Evolutionary conservation across 2,797 vertebrate genomes (phyloP).

Genomic region (Cryptoprocta ferox): DNA sequence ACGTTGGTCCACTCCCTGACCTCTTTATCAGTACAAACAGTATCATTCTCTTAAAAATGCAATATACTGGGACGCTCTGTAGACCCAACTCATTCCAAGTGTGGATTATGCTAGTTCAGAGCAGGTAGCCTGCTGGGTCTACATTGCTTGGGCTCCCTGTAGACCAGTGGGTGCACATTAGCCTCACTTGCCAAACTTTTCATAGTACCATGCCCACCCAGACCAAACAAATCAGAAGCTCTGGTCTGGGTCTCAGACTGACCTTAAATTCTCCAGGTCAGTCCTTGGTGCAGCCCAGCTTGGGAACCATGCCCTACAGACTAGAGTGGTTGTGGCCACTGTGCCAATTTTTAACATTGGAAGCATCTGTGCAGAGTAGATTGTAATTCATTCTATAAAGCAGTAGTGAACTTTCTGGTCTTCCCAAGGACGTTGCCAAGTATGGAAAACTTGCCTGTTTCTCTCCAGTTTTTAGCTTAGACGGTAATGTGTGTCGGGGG

Average conservation of each 20-base stretch:
- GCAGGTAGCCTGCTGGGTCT: neutral
- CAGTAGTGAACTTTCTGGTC: neutral
- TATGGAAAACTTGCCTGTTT: neutral
- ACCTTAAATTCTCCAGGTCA: neutral
- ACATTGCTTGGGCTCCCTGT: neutral
- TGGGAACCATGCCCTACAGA: neutral
- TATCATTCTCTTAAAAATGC: neutral
- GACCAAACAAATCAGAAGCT: neutral
- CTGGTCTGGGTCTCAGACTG: neutral
- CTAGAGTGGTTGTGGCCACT: neutral
- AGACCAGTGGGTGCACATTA: neutral
- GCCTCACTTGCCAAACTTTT: neutral
- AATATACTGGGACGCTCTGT: neutral
- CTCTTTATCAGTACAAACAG: neutral
- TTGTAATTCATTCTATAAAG: neutral
- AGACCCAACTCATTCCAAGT: neutral
- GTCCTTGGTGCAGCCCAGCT: neutral
- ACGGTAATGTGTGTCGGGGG: neutral
- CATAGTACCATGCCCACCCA: neutral
- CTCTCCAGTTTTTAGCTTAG: neutral
- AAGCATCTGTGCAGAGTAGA: neutral
- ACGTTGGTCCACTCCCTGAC: neutral
- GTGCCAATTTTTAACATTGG: neutral
- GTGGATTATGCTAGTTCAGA: neutral
- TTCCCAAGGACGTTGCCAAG: neutral